Evolutionary conservation across 2,888 invertebrate species (phyloP).

Genomic region (Bellardia bayeri): DNA sequence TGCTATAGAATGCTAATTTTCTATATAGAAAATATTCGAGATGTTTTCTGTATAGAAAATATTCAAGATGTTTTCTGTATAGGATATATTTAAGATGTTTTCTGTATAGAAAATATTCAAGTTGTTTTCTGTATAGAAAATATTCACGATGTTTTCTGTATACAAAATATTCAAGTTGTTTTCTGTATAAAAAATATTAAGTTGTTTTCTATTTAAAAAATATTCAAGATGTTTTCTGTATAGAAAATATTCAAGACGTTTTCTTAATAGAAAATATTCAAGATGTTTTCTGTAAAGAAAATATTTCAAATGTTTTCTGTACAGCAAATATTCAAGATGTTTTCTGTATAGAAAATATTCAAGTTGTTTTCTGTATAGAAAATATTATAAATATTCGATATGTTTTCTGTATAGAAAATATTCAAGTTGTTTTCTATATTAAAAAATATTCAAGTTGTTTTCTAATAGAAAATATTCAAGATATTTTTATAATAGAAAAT

Average conservation of each 20-base stretch:
- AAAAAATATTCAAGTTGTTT: not conserved
- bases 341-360: constrained; percentile 15
- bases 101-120: not conserved
- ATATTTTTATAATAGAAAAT: not conserved
- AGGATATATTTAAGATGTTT: not conserved
- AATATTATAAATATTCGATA: not conserved
- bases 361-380: not conserved
- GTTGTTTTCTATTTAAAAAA: constrained; percentile 14
- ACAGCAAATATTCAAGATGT: not conserved
- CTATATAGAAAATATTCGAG: no score
- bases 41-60: constrained; percentile 1
- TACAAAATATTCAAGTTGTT: not conserved
- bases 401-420: constrained; percentile 18
- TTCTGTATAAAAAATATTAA: constrained; percentile 11
- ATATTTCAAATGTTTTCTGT: not conserved
- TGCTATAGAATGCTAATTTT: no score
- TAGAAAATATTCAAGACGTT: not conserved
- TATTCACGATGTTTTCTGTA: not conserved
- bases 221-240: not conserved
- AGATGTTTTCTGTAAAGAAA: not conserved
- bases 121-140: constrained; percentile 1
- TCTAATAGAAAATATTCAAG: not conserved
- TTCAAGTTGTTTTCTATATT: not conserved
- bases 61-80: not conserved
- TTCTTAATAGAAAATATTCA: constrained; percentile 5